These are phyloP conservation scores for Cygnus olor DNA, from an alignment of 2,797 vertebrate species.

Conservation along the genomic window DNA sequence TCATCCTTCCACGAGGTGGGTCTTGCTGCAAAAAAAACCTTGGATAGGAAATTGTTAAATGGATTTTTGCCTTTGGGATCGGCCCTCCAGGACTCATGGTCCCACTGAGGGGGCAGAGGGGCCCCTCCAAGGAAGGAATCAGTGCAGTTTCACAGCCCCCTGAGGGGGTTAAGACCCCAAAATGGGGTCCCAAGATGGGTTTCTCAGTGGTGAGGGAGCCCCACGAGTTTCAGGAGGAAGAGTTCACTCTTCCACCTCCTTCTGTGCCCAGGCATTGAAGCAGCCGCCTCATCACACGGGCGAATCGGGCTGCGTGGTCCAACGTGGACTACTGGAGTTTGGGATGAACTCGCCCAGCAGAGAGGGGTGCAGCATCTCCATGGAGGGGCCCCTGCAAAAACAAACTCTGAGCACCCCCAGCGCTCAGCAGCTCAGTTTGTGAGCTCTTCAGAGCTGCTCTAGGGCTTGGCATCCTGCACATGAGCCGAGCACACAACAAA, in stretches of 20 bases:
- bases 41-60: background rate
- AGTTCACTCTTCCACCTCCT: background rate
- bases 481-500: constrained; percentile 3
- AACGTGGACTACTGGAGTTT: background rate
- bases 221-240: background rate
- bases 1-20: background rate
- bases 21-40: constrained; percentile 7
- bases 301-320: background rate
- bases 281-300: constrained; percentile 22
- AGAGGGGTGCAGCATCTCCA: background rate
- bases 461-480: background rate
- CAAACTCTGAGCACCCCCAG: background rate
- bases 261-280: background rate
- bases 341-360: background rate
- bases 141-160: too few relatives aligned
- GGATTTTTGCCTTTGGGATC: background rate
- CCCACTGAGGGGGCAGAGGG: background rate
- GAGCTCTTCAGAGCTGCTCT: background rate
- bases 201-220: background rate
- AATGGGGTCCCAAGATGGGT: background rate
- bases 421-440: background rate
- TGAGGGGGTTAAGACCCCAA: background rate
- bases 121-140: background rate
- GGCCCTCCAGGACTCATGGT: background rate
- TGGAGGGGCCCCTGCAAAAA: background rate